A percentile compares a stretch with the other conserved stretches of the same genome.
phyloP scores from a whole-genome alignment of 2,113 vertebrate genomes.

The Xerus inauris region DNA sequence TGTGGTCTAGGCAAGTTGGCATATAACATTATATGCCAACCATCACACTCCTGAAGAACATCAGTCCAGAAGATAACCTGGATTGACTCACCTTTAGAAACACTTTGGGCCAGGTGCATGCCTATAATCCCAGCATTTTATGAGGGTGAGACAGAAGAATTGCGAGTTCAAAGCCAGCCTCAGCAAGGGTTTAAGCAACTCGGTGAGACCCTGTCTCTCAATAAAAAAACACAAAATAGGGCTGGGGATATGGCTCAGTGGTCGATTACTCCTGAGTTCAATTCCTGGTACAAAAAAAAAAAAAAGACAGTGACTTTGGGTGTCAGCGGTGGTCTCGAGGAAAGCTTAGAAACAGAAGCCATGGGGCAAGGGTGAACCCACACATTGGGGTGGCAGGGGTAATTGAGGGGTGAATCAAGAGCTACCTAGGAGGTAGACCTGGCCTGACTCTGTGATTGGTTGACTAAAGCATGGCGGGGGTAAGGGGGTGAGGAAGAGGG shows the following conservation, averaged over 20 bases:
- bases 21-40: background rate
- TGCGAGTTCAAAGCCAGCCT: too few species aligned
- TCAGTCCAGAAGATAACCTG: background rate
- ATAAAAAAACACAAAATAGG: too few species aligned
- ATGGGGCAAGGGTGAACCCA: background rate
- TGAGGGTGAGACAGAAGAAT: too few species aligned
- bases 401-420: background rate
- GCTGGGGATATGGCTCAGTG: too few species aligned
- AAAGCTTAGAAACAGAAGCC: background rate
- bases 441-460: background rate
- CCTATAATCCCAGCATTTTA: too few species aligned
- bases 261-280: too few species aligned
- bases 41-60: background rate
- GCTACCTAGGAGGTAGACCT: background rate
- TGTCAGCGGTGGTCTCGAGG: rapidly evolving
- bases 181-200: too few species aligned
- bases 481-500: background rate
- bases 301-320: background rate
- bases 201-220: too few species aligned
- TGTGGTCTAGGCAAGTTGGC: background rate
- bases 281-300: too few species aligned
- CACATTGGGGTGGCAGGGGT: rapidly evolving
- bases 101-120: background rate
- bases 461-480: background rate
- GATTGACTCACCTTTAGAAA: background rate